Conservation (phyloP, 92 coral and sea anemone genomes). For the Nematostella vectensis region DNA sequence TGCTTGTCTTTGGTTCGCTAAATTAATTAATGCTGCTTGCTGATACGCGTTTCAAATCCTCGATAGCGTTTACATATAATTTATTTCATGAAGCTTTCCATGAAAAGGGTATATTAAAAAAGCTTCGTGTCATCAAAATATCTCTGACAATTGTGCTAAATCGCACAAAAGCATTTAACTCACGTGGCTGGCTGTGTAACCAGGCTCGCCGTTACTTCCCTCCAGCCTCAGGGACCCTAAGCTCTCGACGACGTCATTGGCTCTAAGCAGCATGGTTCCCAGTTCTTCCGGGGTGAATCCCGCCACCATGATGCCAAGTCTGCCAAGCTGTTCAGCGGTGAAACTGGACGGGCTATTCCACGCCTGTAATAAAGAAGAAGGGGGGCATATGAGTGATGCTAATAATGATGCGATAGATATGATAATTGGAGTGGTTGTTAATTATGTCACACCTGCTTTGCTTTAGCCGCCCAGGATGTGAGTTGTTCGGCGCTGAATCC, state of each 20-base stretch:
- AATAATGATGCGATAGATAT: too few species aligned
- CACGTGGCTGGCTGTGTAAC: conserved; percentile 46
- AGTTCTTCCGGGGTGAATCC: conserved; percentile 53
- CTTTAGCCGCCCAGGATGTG: conserved; percentile 60
- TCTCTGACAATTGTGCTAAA: too few species aligned
- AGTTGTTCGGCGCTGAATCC: conserved; percentile 56
- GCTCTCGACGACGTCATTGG: conserved; percentile 68
- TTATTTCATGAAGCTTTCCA: too few species aligned
- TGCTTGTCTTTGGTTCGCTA: too few species aligned
- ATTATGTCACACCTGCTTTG: conserved; percentile 35
- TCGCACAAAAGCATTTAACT: too few species aligned
- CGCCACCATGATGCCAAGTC: conserved; percentile 45
- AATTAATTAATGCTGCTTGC: too few species aligned
- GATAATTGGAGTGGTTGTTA: too few species aligned
- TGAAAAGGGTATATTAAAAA: too few species aligned
- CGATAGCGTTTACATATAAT: too few species aligned
- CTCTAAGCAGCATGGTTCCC: conserved; percentile 29
- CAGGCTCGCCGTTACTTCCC: conserved; percentile 8
- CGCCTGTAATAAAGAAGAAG: conserved; percentile 22
- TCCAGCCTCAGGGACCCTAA: conserved; percentile 36
- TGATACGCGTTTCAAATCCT: too few species aligned
- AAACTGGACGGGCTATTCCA: conserved; percentile 34
- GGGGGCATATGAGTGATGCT: too few species aligned
- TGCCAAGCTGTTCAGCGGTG: conserved; percentile 61
- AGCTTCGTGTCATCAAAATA: too few species aligned